Evolutionary conservation across 1,140 invertebrate genomes (phyloP), one percentile per base, ranked within the genome.

Genomic region (Bombus pascuorum): DNA sequence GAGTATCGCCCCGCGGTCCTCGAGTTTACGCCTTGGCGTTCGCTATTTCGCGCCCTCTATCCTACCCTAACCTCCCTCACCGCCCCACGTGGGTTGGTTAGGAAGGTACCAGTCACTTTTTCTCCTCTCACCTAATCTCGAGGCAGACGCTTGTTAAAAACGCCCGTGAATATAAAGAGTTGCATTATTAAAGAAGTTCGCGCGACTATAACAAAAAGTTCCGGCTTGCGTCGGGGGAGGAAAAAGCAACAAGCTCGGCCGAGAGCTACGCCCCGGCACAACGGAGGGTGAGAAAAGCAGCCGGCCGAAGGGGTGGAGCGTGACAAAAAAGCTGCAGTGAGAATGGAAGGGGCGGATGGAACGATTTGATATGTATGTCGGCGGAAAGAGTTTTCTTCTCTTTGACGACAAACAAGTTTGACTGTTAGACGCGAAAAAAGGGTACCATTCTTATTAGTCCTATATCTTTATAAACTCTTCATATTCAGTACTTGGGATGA

Each of bases 101-200:
- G 72, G 42, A 39, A 53, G 32, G 65, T 66, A 73, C 73, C 74
- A 71, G 34, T 77, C 81, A 59, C 76, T 80, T 75, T 87, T 77
- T 86, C 83, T 81, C 76, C 85, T 83, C 87, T 90, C 86, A 92
- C 92, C 93, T 95, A 95, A 95, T 95, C 94, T 94, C 92, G 91
- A 92, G 89, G 89, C 91, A 90, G 89, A 91, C 90, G 92, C 93
- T 95, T 95, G 94, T 95, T 95, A 95, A 94, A 94, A 95, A 94
- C 88, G 91, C 92, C 91, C 93, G 93, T 95, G 94, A 95, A 95
- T 95, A 95, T 95, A 95, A 95, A 95, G 94, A 95, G 94, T 95
- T 95, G 93, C 94, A 95, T 95, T 95, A 95, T 95, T 95, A 95
- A 95, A 95, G 94, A 95, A 95, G 94, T 95, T 95, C 91, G 92